Evolutionary conservation across 2,113 vertebrate genomes (phyloP), one percentile per base, ranked within the genome.

Genomic region (Bubalus kerabau): DNA sequence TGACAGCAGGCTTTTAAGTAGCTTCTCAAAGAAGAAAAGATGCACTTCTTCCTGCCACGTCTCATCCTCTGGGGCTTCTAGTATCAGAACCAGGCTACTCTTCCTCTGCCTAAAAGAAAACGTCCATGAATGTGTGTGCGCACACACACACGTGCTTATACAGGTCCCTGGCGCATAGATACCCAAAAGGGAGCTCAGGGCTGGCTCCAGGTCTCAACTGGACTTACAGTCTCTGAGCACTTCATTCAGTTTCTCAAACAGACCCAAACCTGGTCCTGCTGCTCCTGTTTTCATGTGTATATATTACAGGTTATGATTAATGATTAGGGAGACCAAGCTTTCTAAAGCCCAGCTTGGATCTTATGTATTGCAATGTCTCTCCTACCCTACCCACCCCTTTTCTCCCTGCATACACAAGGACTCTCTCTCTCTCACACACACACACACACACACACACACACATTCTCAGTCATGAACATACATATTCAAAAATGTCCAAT

Each of bases 101-200:
- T 82, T 67, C 46, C 43, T 28, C 28, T 17, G 57, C 89, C 17
- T 30, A 60, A 54, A 87, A 96, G 60, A 46, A 56, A 83, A 40
- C 2, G 1, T 11, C 28, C 13, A 28, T 28, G 14, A 46, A 6
- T 10, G 23, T 26, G 60, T 19, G 30, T 5, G 11, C 0, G 0
- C 11, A 32, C 16, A 17, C 57, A 26, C 24, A 81, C 40, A 56
- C 2, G 2, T 13, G 19, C 57, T 67, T 60, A 74, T 15, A 48
- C 17, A 54, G 86, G 30, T 71, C 40, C 40, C 12, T 13, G 50
- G 48, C 1, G 4, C 36, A 30, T 6, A 59, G 23, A 50, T 2
- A 19, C 16, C n/a, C 26, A 54, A 67, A 59, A 89, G 26, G 67
- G 43, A 82, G 48, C 57, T 19, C 0, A 2, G 11, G 57, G 8